Conservation (phyloP, 2,888 invertebrate species). For the Acleris cristana region DNA sequence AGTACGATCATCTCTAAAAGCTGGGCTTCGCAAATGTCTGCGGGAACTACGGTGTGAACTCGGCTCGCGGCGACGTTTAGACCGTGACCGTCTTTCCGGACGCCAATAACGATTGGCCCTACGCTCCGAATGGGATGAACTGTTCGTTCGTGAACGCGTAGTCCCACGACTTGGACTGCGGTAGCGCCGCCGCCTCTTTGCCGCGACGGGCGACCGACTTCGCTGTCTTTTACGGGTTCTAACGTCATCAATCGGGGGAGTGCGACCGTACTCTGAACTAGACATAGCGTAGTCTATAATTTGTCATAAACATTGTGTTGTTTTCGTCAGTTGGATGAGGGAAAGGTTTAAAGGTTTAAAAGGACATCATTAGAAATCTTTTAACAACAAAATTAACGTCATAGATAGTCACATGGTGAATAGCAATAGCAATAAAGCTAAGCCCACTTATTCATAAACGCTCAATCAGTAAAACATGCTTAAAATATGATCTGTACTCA, state of each 20-base stretch:
- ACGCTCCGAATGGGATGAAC: neutral
- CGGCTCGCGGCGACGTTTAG: neutral
- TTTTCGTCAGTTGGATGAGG: neutral
- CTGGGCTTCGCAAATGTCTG: conserved; percentile 5
- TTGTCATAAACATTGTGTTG: neutral
- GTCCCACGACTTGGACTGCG: neutral
- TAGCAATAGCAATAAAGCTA: too few species aligned
- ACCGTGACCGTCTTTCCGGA: neutral
- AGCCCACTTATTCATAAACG: too few species aligned
- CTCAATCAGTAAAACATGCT: too few species aligned
- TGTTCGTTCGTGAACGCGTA: neutral
- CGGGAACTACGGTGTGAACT: conserved; percentile 11
- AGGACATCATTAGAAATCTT: neutral
- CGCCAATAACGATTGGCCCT: neutral
- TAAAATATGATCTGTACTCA: too few species aligned
- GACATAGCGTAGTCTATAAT: neutral
- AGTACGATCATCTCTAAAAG: conserved; percentile 9
- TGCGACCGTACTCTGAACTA: neutral
- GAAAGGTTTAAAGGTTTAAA: neutral
- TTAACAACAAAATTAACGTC: neutral
- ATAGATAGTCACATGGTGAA: neutral
- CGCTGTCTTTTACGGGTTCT: neutral
- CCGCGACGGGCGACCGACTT: too few species aligned
- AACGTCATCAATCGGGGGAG: neutral
- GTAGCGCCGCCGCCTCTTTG: neutral